Conservation (phyloP, 2,888 invertebrate species). For the Ecdyonurus torrentis region DNA sequence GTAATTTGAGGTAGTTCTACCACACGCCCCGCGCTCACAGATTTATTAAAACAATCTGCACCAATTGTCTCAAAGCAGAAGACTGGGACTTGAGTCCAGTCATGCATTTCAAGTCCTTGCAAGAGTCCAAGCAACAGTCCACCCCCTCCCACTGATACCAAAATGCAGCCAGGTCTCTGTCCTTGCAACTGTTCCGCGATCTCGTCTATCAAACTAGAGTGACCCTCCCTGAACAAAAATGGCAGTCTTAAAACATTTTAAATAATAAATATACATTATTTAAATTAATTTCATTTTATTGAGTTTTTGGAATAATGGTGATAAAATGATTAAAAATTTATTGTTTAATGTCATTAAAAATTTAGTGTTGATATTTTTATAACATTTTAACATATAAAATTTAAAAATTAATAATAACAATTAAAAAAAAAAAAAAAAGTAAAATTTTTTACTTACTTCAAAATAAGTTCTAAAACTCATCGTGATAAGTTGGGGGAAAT, state of each 20-base stretch:
- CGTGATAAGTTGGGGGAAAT: too few species aligned
- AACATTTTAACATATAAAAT: too few species aligned
- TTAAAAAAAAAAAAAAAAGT: too few species aligned
- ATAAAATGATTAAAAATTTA: too few species aligned
- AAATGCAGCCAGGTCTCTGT: constrained; percentile 24
- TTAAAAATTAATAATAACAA: too few species aligned
- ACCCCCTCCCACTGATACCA: constrained; percentile 31
- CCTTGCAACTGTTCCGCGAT: constrained; percentile 22
- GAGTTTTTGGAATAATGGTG: too few species aligned
- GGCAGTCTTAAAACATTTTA: too few species aligned
- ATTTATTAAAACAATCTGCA: constrained; percentile 26
- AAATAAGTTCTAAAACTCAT: too few species aligned
- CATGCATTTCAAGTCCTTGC: constrained; percentile 19
- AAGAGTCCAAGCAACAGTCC: constrained; percentile 27
- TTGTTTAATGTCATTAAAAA: too few species aligned
- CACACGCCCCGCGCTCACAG: constrained; percentile 23
- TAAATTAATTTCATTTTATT: not conserved
- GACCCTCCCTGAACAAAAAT: constrained; percentile 27
- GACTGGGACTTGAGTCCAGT: constrained; percentile 24
- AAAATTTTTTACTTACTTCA: too few species aligned
- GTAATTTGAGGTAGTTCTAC: constrained; percentile 25
- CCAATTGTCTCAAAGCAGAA: constrained; percentile 32
- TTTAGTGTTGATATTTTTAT: too few species aligned
- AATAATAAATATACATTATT: not conserved
- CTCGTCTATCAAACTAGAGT: constrained; percentile 26